Conservation (phyloP, 2,888 invertebrate genomes). For the Rhogogaster chlorosoma region DNA sequence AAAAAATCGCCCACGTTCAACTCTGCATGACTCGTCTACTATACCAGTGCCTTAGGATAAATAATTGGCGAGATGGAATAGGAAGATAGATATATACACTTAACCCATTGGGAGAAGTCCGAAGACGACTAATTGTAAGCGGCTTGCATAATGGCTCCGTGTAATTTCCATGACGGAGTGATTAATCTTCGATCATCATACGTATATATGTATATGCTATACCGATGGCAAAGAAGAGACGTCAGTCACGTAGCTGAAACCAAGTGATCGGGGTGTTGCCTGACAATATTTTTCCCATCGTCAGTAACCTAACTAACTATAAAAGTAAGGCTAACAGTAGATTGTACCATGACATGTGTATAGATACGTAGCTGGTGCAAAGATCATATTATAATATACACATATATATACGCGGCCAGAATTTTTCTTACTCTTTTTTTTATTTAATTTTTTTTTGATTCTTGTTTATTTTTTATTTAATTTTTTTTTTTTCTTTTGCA, state of each 20-base stretch:
- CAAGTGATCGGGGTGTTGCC: background rate
- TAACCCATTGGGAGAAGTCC: background rate
- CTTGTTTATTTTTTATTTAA: background rate
- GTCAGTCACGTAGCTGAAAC: background rate
- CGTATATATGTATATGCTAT: background rate
- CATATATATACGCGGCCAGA: background rate
- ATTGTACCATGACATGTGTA: background rate
- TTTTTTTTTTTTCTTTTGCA: background rate
- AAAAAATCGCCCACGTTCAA: background rate
- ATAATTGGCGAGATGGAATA: background rate
- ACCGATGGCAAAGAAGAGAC: background rate
- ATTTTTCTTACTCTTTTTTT: background rate
- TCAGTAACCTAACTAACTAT: background rate
- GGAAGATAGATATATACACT: background rate
- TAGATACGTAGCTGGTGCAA: background rate
- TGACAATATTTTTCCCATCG: background rate
- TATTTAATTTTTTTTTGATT: background rate
- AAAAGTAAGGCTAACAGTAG: background rate
- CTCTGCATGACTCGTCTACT: no score
- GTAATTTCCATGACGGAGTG: constrained; percentile 65
- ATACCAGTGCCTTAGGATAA: background rate
- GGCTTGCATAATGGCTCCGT: constrained; percentile 19
- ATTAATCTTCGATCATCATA: constrained; percentile 63
- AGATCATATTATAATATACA: background rate
- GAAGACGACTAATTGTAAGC: constrained; percentile 24